Percentiles rank a stretch among this genome's conserved stretches.
Conservation (phyloP, 2,113 vertebrate species). For the Haemorhous mexicanus region DNA sequence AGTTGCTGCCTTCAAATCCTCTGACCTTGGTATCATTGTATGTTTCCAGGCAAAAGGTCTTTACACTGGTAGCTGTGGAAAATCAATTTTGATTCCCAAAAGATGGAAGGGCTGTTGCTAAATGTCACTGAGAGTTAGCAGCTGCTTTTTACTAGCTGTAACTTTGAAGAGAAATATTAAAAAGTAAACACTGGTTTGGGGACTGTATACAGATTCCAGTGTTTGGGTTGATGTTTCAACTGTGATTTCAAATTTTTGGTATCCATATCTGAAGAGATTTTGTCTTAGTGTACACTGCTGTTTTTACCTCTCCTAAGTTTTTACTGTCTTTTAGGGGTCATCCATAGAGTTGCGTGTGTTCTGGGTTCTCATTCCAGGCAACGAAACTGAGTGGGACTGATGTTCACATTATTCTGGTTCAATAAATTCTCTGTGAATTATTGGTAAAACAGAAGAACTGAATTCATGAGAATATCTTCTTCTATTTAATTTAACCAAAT, state of each 20-base stretch:
- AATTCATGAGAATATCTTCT: neutral
- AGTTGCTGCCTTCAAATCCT: slow-evolving; percentile 34
- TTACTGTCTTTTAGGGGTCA: neutral
- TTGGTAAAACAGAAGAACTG: neutral
- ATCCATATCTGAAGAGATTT: neutral
- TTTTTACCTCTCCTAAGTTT: neutral
- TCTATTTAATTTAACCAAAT: neutral
- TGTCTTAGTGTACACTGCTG: neutral
- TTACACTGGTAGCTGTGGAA: slow-evolving; percentile 31
- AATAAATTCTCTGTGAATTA: neutral
- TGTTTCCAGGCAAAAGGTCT: slow-evolving; percentile 25
- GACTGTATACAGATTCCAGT: neutral
- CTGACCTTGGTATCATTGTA: slow-evolving; percentile 13
- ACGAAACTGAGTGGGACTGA: neutral
- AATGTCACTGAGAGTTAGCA: slow-evolving; percentile 31
- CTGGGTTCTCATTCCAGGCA: neutral
- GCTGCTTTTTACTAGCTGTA: slow-evolving; percentile 8
- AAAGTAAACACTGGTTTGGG: neutral
- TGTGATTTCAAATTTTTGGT: neutral
- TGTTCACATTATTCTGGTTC: neutral
- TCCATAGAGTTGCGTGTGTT: rapidly evolving
- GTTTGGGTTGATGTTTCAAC: neutral
- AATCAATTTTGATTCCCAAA: slow-evolving; percentile 59
- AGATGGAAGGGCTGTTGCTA: neutral
- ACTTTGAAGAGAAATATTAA: neutral